phyloP scores from a whole-genome alignment of 2,113 vertebrate genomes.

The Myiozetetes cayanensis region DNA sequence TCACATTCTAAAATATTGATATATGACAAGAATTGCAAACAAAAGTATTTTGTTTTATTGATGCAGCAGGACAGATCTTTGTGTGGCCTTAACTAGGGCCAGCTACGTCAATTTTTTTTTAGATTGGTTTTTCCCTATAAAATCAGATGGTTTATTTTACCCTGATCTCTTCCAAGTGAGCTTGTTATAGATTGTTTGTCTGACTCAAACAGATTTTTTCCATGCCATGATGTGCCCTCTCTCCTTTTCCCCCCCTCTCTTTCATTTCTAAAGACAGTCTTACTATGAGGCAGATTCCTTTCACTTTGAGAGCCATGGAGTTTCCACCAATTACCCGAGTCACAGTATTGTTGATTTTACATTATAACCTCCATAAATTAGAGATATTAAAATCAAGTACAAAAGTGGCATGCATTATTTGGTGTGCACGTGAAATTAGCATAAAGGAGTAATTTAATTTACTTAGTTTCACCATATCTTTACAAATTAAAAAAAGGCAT shows the following conservation, averaged over 20 bases:
- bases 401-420: neutral
- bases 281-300: neutral
- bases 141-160: neutral
- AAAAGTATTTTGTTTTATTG: neutral
- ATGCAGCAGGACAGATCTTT: neutral
- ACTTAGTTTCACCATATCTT: neutral
- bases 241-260: accelerated
- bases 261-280: neutral
- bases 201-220: neutral
- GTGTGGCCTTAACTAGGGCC: neutral
- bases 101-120: accelerated
- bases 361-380: neutral
- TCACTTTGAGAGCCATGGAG: neutral
- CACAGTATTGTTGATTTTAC: neutral
- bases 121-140: neutral
- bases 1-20: neutral
- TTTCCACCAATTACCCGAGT: neutral
- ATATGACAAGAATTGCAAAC: neutral
- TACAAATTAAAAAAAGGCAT: constrained; percentile 6
- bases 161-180: neutral
- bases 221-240: neutral
- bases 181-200: neutral
- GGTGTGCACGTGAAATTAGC: neutral
- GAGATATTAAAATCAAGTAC: neutral
- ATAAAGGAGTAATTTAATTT: constrained; percentile 9